phyloP scores from a whole-genome alignment of 2,797 vertebrate species.

The Champsocephalus esox region DNA sequence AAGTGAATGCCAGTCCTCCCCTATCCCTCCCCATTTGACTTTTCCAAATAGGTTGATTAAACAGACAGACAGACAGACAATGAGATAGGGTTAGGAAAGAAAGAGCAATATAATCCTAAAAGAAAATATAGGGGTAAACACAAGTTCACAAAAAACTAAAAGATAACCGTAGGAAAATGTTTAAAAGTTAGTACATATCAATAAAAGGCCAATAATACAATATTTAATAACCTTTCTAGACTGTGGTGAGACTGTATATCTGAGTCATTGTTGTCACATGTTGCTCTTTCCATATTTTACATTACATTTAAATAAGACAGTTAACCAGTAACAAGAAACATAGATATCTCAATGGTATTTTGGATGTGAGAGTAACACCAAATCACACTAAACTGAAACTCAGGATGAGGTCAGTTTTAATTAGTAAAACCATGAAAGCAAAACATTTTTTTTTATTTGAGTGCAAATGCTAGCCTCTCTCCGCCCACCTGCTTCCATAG shows the following conservation, averaged over 20 bases:
- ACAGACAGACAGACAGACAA: too few relatives aligned
- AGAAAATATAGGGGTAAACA: too few relatives aligned
- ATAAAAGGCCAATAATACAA: too few relatives aligned
- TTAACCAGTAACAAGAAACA: background rate
- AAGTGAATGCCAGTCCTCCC: too few relatives aligned
- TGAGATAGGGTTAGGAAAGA: too few relatives aligned
- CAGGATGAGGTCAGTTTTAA: background rate
- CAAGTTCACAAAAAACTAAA: too few relatives aligned
- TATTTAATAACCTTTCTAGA: too few relatives aligned
- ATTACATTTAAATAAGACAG: background rate
- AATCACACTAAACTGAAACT: background rate
- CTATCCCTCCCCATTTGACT: too few relatives aligned
- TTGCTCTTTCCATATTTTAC: background rate
- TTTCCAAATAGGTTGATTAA: too few relatives aligned
- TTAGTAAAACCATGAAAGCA: background rate
- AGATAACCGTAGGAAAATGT: too few relatives aligned
- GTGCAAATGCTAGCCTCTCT: constrained; percentile 15
- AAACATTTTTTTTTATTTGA: constrained; percentile 2
- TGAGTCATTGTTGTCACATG: fast-evolving
- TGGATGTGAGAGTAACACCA: background rate
- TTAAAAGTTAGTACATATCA: too few relatives aligned
- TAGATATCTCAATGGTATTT: background rate
- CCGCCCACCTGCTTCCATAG: constrained; percentile 77
- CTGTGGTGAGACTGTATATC: background rate
- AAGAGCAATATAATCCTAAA: too few relatives aligned